These are phyloP conservation scores for Tetranychus urticae DNA, from an alignment of 1,140 invertebrate species.

Conservation along the genomic window DNA sequence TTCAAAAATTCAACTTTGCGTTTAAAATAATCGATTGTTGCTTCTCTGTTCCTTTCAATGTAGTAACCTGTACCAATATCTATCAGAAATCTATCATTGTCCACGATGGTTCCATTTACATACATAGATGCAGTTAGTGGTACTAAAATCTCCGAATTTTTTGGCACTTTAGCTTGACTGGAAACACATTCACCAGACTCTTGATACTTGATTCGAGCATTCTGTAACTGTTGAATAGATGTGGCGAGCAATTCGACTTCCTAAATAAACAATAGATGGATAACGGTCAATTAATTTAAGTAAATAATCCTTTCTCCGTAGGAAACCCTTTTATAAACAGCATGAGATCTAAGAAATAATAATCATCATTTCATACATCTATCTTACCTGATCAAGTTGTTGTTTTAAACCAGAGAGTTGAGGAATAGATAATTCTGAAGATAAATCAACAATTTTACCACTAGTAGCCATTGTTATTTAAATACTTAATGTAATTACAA, in stretches of 20 bases:
- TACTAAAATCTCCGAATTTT: constrained; percentile 61
- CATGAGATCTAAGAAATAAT: neutral
- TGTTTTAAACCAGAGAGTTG: constrained; percentile 57
- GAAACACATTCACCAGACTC: constrained; percentile 62
- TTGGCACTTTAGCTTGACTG: constrained; percentile 40
- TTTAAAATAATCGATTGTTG: constrained; percentile 73
- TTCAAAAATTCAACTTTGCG: constrained; percentile 69
- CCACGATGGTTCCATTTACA: constrained; percentile 56
- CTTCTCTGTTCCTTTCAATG: constrained; percentile 48
- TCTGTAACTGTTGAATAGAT: constrained; percentile 61
- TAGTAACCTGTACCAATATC: constrained; percentile 89
- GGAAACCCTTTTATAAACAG: neutral
- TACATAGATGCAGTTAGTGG: constrained; percentile 85
- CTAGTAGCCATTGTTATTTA: no score
- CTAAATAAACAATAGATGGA: neutral
- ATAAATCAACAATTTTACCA: no score
- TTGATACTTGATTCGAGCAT: constrained; percentile 65
- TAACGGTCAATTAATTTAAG: constrained; percentile 6
- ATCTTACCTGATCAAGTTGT: constrained; percentile 50
- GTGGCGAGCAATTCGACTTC: constrained; percentile 64
- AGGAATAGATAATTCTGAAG: no score
- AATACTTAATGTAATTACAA: no score
- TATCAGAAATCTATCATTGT: constrained; percentile 58
- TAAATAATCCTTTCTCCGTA: constrained; percentile 1
- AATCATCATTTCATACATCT: no score